A percentile compares a stretch with the other conserved stretches of the same genome.
These are phyloP conservation scores for Aquatica leii DNA, from an alignment of 2,888 invertebrate species.

Conservation along the genomic window DNA sequence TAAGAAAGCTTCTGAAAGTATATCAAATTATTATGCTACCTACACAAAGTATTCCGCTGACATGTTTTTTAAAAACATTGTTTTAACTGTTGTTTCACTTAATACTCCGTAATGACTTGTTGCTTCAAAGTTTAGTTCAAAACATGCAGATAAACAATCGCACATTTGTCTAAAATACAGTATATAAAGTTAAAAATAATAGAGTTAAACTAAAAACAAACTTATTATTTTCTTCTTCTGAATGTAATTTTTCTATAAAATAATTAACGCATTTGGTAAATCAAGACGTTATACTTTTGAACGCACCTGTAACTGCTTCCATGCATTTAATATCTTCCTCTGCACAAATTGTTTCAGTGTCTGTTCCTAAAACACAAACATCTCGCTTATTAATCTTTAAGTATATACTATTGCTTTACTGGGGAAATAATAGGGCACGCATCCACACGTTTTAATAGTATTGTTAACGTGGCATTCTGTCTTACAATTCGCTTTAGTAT, in stretches of 20 bases:
- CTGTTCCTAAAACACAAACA: background rate
- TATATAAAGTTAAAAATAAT: background rate
- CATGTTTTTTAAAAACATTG: background rate
- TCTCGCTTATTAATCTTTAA: background rate
- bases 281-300: background rate
- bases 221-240: background rate
- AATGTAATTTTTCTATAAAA: background rate
- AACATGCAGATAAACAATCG: constrained; percentile 75
- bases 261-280: background rate
- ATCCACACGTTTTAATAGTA: constrained; percentile 14
- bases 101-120: constrained; percentile 63
- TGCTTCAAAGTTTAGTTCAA: constrained; percentile 72
- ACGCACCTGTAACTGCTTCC: background rate
- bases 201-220: background rate
- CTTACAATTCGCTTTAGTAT: constrained; percentile 14
- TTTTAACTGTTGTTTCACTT: background rate
- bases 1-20: background rate
- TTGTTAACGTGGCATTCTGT: constrained; percentile 20
- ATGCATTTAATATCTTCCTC: background rate
- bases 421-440: constrained; percentile 19
- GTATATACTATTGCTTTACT: background rate
- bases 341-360: constrained; percentile 4
- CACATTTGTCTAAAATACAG: constrained; percentile 18
- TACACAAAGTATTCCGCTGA: constrained; percentile 17
- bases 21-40: background rate